Evolutionary conservation across 2,888 invertebrate species (phyloP), one percentile per base, ranked within the genome.

Genomic region (Drosophila koepferae): DNA sequence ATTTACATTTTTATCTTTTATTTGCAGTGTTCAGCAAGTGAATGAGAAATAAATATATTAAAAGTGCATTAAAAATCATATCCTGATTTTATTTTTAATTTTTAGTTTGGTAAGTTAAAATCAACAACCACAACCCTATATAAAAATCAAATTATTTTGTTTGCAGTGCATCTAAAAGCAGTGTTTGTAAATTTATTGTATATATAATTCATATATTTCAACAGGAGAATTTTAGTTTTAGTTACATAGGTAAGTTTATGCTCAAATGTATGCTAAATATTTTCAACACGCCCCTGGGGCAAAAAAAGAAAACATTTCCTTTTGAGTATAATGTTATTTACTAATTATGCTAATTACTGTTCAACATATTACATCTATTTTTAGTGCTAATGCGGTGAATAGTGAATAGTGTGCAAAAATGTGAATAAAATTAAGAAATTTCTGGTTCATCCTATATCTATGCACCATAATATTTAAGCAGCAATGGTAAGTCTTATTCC

Each of bases 191-290:
- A n/a, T 16, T 16, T 3, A 28, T 9, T 16, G 16, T 16, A 16
- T 49, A 5, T 31, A n/a, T n/a, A 31, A 36, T 4, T 36, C 10
- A 23, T 0, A 3, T 5, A 8, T 20, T 16, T 18, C 44, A 23
- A 23, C 46, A 14, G 5, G 5, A 14, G 20, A 5, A 4, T n/a
- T n/a, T 31, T 49, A 10, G n/a, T 9, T 49, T 49, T 10, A 31
- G 28, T 49, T 28, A 28, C 28, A 28, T 28, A 31, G 49, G 49
- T 49, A 49, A 49, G 49, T 10, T 2, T 49, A 48, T 28, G 28
- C 48, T 16, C 2, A 28, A 48, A 28, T 28, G 28, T 48, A 48
- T 48, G 48, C 48, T 48, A 48, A 48, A 48, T 48, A 48, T 23
- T 28, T 44, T 6, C 20, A 6, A 5, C 6, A 14, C 28, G 28